Evolutionary conservation across 2,113 vertebrate species (phyloP).

Genomic region (Stercorarius parasiticus): DNA sequence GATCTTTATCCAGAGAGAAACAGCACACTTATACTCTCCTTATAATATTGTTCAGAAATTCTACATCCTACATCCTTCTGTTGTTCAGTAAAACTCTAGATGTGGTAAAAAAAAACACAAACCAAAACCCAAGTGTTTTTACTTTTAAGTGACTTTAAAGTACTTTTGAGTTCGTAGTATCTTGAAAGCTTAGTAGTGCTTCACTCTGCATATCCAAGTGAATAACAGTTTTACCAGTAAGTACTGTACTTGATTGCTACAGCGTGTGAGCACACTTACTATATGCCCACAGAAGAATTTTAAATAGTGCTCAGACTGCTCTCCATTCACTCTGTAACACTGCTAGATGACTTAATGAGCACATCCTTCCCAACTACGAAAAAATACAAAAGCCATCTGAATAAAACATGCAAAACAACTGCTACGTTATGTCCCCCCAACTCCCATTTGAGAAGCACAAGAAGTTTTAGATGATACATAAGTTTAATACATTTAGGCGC

Average conservation of each 20-base stretch:
- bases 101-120: too few relatives aligned
- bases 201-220: neutral
- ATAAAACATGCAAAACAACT: neutral
- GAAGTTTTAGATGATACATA: neutral
- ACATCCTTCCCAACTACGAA: neutral
- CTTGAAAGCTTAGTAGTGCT: neutral
- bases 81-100: neutral
- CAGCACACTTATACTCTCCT: neutral
- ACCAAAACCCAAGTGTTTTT: neutral
- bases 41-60: neutral
- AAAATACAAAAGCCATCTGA: neutral
- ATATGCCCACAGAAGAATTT: neutral
- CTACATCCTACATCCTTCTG: neutral
- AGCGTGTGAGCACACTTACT: neutral
- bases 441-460: neutral
- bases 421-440: neutral
- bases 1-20: neutral
- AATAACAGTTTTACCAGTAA: neutral
- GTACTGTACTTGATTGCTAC: neutral
- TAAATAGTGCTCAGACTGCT: neutral
- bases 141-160: neutral
- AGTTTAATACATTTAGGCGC: neutral
- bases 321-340: neutral
- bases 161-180: neutral
- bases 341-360: neutral